These are phyloP conservation scores for Cecidostiba fungosa DNA, from an alignment of 2,888 invertebrate genomes.

Conservation along the genomic window DNA sequence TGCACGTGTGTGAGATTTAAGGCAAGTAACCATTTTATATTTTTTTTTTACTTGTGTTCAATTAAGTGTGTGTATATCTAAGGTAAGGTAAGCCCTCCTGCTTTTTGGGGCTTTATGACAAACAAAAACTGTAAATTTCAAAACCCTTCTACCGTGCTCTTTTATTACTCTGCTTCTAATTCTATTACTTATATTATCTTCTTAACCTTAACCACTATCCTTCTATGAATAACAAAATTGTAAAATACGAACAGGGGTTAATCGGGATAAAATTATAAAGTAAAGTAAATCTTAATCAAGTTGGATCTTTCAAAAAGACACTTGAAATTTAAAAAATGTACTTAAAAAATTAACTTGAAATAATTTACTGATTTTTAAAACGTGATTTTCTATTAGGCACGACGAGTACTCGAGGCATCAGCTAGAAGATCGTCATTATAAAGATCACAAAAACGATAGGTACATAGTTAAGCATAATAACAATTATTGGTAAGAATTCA, in stretches of 20 bases:
- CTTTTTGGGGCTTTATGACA: background rate
- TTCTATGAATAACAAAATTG: background rate
- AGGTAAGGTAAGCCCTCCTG: background rate
- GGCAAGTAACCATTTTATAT: constrained; percentile 23
- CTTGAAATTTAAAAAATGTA: background rate
- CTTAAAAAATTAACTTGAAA: constrained; percentile 1
- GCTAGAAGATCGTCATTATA: constrained; percentile 26
- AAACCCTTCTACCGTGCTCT: background rate
- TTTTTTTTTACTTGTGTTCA: background rate
- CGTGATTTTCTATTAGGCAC: background rate
- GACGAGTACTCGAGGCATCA: constrained; percentile 19
- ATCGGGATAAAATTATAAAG: background rate
- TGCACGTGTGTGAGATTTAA: constrained; percentile 34
- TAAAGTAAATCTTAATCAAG: background rate
- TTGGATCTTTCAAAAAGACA: background rate
- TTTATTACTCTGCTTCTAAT: background rate
- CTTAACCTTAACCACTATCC: background rate
- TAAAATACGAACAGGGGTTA: background rate
- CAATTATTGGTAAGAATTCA: background rate
- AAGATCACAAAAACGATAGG: constrained; percentile 36
- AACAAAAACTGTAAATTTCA: background rate
- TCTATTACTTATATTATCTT: background rate
- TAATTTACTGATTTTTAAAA: background rate
- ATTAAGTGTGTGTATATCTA: background rate
- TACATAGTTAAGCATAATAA: background rate